Conservation (phyloP, 2,888 invertebrate genomes). For the Hypena proboscidalis region DNA sequence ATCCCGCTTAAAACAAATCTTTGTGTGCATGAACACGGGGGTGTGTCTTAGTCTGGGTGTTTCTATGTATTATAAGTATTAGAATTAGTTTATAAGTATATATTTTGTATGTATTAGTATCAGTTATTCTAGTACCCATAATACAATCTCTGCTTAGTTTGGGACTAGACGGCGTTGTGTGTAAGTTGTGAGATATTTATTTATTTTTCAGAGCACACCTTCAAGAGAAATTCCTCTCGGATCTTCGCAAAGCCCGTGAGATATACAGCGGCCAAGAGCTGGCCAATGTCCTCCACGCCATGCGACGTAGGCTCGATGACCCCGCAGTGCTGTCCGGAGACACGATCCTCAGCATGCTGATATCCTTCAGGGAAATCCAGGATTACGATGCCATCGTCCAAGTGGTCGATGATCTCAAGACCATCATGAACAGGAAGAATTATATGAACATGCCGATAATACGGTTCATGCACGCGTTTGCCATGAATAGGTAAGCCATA, state of each 20-base stretch:
- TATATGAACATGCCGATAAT: constrained; percentile 96
- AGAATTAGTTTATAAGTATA: not conserved
- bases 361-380: constrained; percentile 96
- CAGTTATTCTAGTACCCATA: too few relatives aligned
- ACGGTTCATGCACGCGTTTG: constrained; percentile 97
- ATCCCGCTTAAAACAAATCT: too few relatives aligned
- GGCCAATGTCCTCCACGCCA: constrained; percentile 92
- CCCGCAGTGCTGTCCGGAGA: constrained; percentile 98
- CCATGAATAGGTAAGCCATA: constrained; percentile 94
- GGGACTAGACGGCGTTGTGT: too few relatives aligned
- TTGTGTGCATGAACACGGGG: too few relatives aligned
- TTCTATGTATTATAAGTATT: too few relatives aligned
- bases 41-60: too few relatives aligned
- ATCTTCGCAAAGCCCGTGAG: constrained; percentile 96
- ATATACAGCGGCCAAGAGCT: constrained; percentile 93
- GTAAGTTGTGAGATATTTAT: too few relatives aligned
- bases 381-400: constrained; percentile 99
- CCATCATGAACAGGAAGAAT: constrained; percentile 94
- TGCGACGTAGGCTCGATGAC: constrained; percentile 97
- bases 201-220: constrained; percentile 91
- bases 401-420: constrained; percentile 96
- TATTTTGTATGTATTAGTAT: too few relatives aligned
- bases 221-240: constrained; percentile 98
- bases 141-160: too few relatives aligned
- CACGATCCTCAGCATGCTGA: constrained; percentile 96